Percentiles rank a stretch among this genome's conserved stretches.
Evolutionary conservation across 2,113 vertebrate genomes (phyloP).

Genomic region (Clarias magur): DNA sequence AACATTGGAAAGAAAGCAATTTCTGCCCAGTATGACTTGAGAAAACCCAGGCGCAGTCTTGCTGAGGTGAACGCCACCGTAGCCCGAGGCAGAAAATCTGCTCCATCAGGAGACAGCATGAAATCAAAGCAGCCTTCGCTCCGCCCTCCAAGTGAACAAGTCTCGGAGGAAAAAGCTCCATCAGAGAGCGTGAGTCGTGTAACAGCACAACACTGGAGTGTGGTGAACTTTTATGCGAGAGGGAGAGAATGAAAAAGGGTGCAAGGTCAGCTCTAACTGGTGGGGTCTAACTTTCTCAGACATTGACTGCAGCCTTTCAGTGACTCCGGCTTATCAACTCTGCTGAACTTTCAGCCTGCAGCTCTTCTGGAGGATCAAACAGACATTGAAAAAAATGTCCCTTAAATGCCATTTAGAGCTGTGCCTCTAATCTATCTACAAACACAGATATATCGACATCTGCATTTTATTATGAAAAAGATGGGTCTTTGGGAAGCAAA

Average conservation of each 20-base stretch:
- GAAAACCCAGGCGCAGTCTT: not conserved
- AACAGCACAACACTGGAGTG: not conserved
- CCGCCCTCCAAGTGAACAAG: not conserved
- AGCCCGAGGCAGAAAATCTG: constrained; percentile 12
- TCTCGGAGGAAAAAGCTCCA: constrained; percentile 21
- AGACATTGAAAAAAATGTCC: not conserved
- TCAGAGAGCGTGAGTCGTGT: constrained; percentile 17
- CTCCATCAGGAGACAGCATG: not conserved
- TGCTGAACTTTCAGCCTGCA: constrained; percentile 20
- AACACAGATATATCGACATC: not conserved
- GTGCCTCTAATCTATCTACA: constrained; percentile 2
- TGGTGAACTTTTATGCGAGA: constrained; percentile 6
- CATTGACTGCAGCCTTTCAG: constrained; percentile 6
- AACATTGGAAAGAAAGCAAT: constrained; percentile 22
- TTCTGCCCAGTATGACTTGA: constrained; percentile 20
- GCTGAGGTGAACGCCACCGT: constrained; percentile 17
- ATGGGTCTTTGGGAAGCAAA: not conserved
- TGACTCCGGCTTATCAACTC: constrained; percentile 17
- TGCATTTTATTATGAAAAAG: not conserved
- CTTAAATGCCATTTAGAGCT: not conserved
- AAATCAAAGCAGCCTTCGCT: not conserved
- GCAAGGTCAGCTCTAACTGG: constrained; percentile 39
- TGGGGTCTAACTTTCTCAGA: constrained; percentile 20
- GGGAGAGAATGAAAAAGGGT: not conserved
- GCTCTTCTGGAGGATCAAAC: constrained; percentile 30